Evolutionary conservation across 2,888 invertebrate species (phyloP), one percentile per base, ranked within the genome.

Genomic region (Neoitamus cyanurus): DNA sequence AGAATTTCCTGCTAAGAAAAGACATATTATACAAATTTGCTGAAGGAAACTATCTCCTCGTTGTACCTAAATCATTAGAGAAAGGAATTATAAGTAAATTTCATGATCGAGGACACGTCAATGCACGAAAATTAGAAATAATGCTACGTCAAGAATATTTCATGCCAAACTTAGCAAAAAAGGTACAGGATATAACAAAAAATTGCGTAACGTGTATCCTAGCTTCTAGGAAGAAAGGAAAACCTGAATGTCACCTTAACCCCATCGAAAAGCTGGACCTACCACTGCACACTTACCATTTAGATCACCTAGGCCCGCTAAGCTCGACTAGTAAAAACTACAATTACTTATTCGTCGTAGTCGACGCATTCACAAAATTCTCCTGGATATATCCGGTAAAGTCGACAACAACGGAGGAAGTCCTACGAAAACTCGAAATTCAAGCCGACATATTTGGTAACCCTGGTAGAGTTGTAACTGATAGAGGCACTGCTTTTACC

Each of bases 291-390:
- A 30, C 72, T 7, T 72, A 72, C 72, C 72, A 72, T 13, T 1
- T 72, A 1, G 72, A 72, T 6, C 72, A 72, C 5, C 15, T 72
- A 5, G 34, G 72, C 9, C 72, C 34, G 7, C 34, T 30, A 34
- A 34, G 13, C 31, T 31, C 72, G 1, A 31, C 31, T 3, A 34
- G 34, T 2, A 89, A 89, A 46, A 86, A 86, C 15, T 89, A 89
- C 68, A 89, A 89, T 75, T 86, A 90, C 80, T 88, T 90, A 0
- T 87, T 90, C 6, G 83, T 84, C 77, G 36, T n/a, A 13, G 3
- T 73, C 5, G 73, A 73, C 20, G 73, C 73, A n/a, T 73, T 73
- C 30, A 73, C 36, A 9, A 73, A 73, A n/a, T 73, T 36, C 6
- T 73, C 34, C n/a, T 73, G 34, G 36, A 34, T 73, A 11, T n/a